Conservation (phyloP, 2,113 vertebrate genomes). For the Rhinoderma darwinii region DNA sequence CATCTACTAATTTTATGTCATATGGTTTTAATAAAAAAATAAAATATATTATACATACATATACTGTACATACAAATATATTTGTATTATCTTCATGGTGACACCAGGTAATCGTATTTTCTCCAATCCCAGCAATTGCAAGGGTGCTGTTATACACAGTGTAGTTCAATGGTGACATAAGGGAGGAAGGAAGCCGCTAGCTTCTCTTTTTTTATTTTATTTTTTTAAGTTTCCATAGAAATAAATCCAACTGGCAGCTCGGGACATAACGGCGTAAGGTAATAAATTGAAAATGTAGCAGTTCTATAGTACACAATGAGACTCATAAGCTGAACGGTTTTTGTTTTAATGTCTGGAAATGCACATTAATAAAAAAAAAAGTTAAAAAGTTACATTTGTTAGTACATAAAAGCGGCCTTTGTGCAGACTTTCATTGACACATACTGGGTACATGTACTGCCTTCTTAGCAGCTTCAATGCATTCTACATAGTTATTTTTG, state of each 20-base stretch:
- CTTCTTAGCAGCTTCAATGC: not conserved
- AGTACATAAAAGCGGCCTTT: not conserved
- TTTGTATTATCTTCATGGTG: too few species aligned
- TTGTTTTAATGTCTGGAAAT: not conserved
- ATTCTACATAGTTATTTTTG: not conserved
- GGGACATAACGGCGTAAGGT: too few species aligned
- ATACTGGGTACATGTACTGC: not conserved
- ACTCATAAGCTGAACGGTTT: not conserved
- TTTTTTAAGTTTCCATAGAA: not conserved
- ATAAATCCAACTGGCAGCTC: not conserved
- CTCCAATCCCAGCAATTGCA: too few species aligned
- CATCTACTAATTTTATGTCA: too few species aligned
- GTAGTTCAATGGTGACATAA: not conserved
- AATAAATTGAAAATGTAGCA: not conserved
- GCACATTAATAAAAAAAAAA: not conserved
- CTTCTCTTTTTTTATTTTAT: too few species aligned
- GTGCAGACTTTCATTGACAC: constrained; percentile 2
- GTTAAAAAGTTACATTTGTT: not conserved
- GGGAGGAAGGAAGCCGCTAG: not conserved
- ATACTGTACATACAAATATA: too few species aligned
- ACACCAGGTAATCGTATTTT: too few species aligned
- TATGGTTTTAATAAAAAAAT: too few species aligned
- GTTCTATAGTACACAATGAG: not conserved
- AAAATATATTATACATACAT: too few species aligned
- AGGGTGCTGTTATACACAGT: too few species aligned